These are phyloP conservation scores for Mimas tiliae DNA, from an alignment of 2,888 invertebrate genomes.

Conservation along the genomic window DNA sequence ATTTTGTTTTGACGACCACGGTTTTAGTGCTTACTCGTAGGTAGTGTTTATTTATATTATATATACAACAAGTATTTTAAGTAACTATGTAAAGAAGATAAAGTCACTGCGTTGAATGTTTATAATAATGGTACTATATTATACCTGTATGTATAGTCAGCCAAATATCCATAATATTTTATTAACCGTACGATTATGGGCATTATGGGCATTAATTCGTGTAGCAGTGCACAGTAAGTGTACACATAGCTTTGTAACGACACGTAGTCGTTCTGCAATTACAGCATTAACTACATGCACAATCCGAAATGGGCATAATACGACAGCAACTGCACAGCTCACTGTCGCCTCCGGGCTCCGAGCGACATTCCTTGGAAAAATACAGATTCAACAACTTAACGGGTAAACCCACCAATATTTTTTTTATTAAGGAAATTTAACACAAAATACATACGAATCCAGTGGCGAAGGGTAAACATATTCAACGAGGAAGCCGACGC, in stretches of 20 bases:
- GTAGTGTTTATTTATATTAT: too few relatives aligned
- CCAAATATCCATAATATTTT: neutral
- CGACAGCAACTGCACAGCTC: conserved; percentile 49
- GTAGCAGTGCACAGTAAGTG: neutral
- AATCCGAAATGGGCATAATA: conserved; percentile 69
- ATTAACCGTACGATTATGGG: neutral
- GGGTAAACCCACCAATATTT: neutral
- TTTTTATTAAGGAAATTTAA: neutral
- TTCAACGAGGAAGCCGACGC: too few relatives aligned
- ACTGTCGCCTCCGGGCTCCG: conserved; percentile 46
- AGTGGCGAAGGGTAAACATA: too few relatives aligned
- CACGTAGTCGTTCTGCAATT: conserved; percentile 46
- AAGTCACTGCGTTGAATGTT: conserved; percentile 5
- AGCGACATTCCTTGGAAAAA: conserved; percentile 57
- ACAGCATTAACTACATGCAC: conserved; percentile 61
- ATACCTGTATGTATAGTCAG: too few relatives aligned
- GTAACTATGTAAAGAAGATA: neutral
- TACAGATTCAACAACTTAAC: conserved; percentile 31
- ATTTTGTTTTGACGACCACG: conserved; percentile 16
- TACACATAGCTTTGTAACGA: neutral
- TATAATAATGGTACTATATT: too few relatives aligned
- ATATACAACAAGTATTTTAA: neutral
- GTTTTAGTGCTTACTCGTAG: conserved; percentile 1
- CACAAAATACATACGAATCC: neutral
- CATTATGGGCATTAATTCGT: conserved; percentile 33